A percentile compares a stretch with the other conserved stretches of the same genome.
Conservation (phyloP, 2,797 vertebrate genomes). For the Mionectes olivaceus region DNA sequence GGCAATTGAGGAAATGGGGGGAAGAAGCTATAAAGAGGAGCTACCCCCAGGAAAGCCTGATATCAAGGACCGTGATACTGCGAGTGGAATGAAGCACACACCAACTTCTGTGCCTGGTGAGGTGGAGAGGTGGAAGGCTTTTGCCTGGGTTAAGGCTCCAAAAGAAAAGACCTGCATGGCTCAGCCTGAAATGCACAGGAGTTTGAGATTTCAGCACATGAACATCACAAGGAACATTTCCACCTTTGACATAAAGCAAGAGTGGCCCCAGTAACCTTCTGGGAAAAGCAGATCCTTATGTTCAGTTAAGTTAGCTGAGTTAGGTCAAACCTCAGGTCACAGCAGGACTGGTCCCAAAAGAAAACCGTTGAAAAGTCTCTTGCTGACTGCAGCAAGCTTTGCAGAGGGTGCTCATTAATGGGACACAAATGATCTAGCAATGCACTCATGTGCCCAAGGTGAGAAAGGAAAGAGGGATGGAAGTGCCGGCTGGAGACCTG, state of each 20-base stretch:
- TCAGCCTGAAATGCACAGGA: neutral
- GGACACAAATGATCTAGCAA: neutral
- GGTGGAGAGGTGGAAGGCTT: neutral
- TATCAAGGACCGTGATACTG: neutral
- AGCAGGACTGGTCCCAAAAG: neutral
- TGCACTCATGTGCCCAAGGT: fast-evolving
- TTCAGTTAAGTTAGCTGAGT: neutral
- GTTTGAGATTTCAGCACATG: neutral
- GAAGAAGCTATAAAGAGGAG: neutral
- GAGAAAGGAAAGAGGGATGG: neutral
- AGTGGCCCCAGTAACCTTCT: neutral
- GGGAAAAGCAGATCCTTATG: neutral
- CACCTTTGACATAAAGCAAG: neutral
- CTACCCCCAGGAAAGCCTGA: neutral
- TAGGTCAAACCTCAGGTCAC: neutral
- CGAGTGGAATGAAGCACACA: neutral
- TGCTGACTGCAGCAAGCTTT: neutral
- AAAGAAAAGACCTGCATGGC: neutral
- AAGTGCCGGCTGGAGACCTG: neutral
- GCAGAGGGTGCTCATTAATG: neutral
- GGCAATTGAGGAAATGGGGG: neutral
- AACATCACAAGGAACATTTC: neutral
- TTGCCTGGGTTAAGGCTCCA: neutral
- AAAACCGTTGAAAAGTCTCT: neutral
- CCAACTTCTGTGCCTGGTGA: neutral